Conservation (phyloP, 23 tunicate species). For the Styela clava region DNA sequence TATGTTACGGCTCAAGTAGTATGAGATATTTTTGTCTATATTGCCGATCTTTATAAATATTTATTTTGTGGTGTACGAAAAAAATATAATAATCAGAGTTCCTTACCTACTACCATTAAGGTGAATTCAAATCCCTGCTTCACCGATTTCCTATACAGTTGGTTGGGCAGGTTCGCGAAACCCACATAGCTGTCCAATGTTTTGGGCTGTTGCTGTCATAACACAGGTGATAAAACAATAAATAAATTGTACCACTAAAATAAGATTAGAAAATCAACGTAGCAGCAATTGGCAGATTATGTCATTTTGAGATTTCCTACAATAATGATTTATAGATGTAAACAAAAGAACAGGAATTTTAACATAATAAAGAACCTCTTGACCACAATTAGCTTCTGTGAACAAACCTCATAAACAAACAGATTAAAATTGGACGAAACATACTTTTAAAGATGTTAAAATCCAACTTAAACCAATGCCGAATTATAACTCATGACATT, state of each 20-base stretch:
- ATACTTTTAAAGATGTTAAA: no score
- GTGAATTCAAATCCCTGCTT: conserved; percentile 99
- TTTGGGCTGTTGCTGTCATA: conserved; percentile 75
- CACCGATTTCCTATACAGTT: conserved; percentile 99
- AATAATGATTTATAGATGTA: no score
- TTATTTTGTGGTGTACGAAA: neutral
- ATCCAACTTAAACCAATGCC: no score
- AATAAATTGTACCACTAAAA: neutral
- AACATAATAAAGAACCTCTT: no score
- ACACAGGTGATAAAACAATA: conserved; percentile 11
- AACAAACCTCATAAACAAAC: no score
- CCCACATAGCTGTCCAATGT: conserved; percentile 98
- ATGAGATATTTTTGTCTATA: neutral
- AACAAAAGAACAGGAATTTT: no score
- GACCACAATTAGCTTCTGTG: no score
- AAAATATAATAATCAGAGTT: neutral
- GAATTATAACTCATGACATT: no score
- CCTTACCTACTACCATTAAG: conserved; percentile 96
- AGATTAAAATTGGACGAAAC: no score
- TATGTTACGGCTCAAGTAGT: neutral
- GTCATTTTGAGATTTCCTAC: no score
- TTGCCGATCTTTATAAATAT: neutral
- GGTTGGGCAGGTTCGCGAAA: conserved; percentile 97
- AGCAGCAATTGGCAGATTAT: no score
- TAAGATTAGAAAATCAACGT: neutral